Evolutionary conservation across 2,113 vertebrate genomes (phyloP).

Genomic region (Turnix velox): DNA sequence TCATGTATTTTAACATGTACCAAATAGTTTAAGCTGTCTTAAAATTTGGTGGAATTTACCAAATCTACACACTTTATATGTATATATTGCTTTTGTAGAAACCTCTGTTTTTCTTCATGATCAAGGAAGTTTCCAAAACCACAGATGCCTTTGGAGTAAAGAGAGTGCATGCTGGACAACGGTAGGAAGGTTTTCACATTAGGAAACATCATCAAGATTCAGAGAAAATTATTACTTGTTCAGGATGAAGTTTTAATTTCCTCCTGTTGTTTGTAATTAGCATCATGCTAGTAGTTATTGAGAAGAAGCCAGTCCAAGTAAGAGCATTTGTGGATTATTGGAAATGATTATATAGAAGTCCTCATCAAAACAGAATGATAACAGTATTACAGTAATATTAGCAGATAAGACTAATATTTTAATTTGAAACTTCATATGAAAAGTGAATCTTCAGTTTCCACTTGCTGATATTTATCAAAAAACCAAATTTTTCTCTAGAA

Average conservation of each 20-base stretch:
- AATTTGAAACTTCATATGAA: neutral
- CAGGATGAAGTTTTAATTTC: constrained; percentile 35
- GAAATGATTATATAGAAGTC: neutral
- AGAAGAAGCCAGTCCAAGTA: neutral
- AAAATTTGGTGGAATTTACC: neutral
- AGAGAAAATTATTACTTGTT: constrained; percentile 30
- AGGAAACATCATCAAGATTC: constrained; percentile 21
- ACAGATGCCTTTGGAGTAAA: neutral
- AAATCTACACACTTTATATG: rapidly evolving
- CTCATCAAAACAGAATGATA: neutral
- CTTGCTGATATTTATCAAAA: neutral
- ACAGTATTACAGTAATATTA: neutral
- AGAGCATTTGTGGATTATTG: neutral
- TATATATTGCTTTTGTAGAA: neutral
- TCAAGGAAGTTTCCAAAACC: neutral
- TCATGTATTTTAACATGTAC: neutral
- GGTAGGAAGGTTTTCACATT: neutral
- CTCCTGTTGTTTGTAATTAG: neutral
- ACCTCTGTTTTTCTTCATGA: neutral
- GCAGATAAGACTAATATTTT: neutral
- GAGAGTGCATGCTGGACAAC: neutral
- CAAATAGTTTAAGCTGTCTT: neutral
- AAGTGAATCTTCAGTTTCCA: neutral
- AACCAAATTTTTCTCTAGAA: neutral
- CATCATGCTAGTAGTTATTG: neutral